phyloP scores from a whole-genome alignment of 2,888 invertebrate species.

The Coenonympha glycerion region DNA sequence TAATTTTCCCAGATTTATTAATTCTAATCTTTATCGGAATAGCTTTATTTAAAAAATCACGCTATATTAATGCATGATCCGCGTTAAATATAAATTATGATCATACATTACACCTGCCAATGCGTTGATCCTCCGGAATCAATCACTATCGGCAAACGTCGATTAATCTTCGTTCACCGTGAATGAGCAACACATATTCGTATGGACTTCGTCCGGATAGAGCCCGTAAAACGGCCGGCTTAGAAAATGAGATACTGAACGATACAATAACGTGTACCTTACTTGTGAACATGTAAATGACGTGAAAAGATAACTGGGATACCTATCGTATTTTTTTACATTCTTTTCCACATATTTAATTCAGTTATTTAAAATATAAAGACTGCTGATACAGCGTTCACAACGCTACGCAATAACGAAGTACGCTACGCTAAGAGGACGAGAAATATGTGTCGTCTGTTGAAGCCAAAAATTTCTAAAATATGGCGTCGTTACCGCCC shows the following conservation, averaged over 20 bases:
- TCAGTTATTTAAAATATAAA: no score
- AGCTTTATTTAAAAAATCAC: background rate
- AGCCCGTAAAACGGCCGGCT: conserved; percentile 1
- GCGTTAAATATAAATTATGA: conserved; percentile 8
- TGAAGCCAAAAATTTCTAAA: no score
- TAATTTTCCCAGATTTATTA: no score
- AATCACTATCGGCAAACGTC: conserved; percentile 22
- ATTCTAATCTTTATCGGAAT: no score
- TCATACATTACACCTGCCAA: conserved; percentile 12
- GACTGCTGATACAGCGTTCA: no score
- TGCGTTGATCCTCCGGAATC: conserved; percentile 23
- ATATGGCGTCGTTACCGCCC: no score
- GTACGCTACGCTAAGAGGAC: no score
- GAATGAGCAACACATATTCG: conserved; percentile 20
- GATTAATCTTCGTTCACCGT: conserved; percentile 27
- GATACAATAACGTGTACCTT: conserved; percentile 14
- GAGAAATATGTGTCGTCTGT: no score
- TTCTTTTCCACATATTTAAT: no score
- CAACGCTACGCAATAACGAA: no score
- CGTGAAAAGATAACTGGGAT: background rate
- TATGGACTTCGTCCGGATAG: conserved; percentile 12
- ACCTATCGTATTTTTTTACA: background rate
- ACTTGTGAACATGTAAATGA: background rate
- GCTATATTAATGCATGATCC: background rate
- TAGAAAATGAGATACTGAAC: conserved; percentile 7